phyloP scores from a whole-genome alignment of 2,113 vertebrate genomes.

The Recurvirostra avosetta region DNA sequence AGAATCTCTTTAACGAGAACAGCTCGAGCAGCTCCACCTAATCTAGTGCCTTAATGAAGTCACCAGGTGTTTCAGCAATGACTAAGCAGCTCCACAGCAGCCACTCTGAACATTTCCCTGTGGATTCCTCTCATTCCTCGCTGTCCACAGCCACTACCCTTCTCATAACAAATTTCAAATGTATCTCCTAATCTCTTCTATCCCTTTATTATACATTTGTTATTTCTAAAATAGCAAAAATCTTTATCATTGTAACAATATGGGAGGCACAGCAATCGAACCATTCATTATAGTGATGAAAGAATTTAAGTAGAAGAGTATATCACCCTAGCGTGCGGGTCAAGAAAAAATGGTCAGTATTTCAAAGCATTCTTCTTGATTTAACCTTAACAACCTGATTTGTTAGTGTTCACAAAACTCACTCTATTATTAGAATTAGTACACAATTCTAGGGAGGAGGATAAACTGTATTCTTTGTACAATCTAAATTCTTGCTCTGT shows the following conservation, averaged over 20 bases:
- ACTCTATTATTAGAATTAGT: neutral
- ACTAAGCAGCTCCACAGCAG: neutral
- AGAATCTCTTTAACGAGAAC: neutral
- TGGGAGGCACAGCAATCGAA: neutral
- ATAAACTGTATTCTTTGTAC: neutral
- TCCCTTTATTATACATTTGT: neutral
- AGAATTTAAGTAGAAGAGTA: neutral
- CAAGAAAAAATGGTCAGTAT: neutral
- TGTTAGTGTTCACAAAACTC: neutral
- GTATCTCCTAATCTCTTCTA: neutral
- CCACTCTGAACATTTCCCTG: neutral
- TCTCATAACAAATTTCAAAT: neutral
- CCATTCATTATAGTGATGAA: neutral
- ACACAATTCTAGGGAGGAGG: neutral
- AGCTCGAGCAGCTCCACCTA: neutral
- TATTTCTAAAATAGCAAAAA: constrained; percentile 3
- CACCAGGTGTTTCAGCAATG: neutral
- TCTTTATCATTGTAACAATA: neutral
- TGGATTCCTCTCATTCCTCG: neutral
- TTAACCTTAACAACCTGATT: neutral
- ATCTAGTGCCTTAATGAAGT: neutral
- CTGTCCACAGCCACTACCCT: neutral
- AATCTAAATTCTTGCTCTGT: neutral
- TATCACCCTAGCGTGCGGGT: neutral
- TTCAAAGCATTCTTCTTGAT: neutral